Conservation (phyloP, 2,888 invertebrate species). For the Caenorhabditis angaria region DNA sequence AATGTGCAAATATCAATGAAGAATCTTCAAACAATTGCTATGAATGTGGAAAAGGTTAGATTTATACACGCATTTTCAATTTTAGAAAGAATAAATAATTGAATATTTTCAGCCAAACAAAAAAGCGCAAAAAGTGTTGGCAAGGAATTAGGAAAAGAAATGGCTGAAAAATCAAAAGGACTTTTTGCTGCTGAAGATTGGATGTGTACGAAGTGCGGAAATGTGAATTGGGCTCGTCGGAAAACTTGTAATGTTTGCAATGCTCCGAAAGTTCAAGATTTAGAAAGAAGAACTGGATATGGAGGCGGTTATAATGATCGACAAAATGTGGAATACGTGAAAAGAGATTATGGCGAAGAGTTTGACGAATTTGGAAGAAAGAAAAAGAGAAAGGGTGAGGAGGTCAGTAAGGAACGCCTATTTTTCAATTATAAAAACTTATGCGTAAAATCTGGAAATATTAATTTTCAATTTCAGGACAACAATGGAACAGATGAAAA, state of each 20-base stretch:
- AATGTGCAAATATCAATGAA: slow-evolving; percentile 71
- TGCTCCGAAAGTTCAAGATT: slow-evolving; percentile 84
- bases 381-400: slow-evolving; percentile 63
- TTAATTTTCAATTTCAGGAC: not conserved
- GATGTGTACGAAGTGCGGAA: slow-evolving; percentile 99
- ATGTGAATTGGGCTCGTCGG: slow-evolving; percentile 97
- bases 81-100: not conserved
- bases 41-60: slow-evolving; percentile 74
- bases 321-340: slow-evolving; percentile 86
- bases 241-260: slow-evolving; percentile 98
- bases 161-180: slow-evolving; percentile 89
- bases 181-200: slow-evolving; percentile 96
- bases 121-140: slow-evolving; percentile 74
- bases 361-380: slow-evolving; percentile 82
- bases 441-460: not conserved
- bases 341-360: slow-evolving; percentile 81
- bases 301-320: slow-evolving; percentile 76
- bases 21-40: slow-evolving; percentile 53
- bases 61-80: not conserved
- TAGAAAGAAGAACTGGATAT: slow-evolving; percentile 67
- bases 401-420: slow-evolving; percentile 16
- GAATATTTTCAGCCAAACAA: slow-evolving; percentile 71
- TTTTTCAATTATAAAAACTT: not conserved
- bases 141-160: slow-evolving; percentile 95
- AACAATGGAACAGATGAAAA: slow-evolving; percentile 10